These are phyloP conservation scores for Macrobrachium nipponense DNA, from an alignment of 1,140 invertebrate species.

Conservation along the genomic window DNA sequence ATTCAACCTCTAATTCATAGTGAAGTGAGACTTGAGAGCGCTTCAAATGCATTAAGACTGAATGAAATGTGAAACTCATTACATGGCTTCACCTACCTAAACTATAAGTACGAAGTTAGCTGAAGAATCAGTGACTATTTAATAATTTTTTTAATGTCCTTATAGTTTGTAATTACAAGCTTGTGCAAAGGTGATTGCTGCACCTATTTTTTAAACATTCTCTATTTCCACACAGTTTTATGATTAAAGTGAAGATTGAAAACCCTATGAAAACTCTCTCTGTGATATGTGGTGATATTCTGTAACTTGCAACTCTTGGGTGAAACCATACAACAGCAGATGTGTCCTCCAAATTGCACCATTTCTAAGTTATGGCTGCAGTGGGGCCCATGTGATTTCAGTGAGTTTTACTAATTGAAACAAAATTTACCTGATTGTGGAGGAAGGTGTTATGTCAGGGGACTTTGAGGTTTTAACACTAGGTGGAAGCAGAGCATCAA, in stretches of 20 bases:
- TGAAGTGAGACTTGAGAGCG: constrained; percentile 26
- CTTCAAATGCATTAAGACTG: constrained; percentile 27
- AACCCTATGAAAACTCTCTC: not conserved
- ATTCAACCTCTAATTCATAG: constrained; percentile 58
- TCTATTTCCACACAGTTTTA: constrained; percentile 13
- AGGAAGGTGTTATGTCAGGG: too few relatives aligned
- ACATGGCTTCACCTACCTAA: constrained; percentile 6
- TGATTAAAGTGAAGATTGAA: constrained; percentile 1
- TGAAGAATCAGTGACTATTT: not conserved
- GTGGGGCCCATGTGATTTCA: too few relatives aligned
- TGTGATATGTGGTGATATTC: not conserved
- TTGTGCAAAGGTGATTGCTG: not conserved
- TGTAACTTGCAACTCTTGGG: too few relatives aligned
- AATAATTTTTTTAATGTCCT: not conserved
- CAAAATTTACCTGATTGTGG: too few relatives aligned
- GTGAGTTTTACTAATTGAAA: too few relatives aligned
- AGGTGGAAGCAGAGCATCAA: too few relatives aligned
- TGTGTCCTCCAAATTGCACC: too few relatives aligned
- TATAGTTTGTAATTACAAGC: not conserved
- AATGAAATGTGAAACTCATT: constrained; percentile 7
- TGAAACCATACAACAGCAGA: too few relatives aligned
- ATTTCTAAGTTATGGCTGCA: too few relatives aligned
- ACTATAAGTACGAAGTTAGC: constrained; percentile 1
- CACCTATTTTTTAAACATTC: constrained; percentile 4
- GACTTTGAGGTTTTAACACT: too few relatives aligned